Conservation (phyloP, 2,113 vertebrate genomes). For the Lutjanus erythropterus region DNA sequence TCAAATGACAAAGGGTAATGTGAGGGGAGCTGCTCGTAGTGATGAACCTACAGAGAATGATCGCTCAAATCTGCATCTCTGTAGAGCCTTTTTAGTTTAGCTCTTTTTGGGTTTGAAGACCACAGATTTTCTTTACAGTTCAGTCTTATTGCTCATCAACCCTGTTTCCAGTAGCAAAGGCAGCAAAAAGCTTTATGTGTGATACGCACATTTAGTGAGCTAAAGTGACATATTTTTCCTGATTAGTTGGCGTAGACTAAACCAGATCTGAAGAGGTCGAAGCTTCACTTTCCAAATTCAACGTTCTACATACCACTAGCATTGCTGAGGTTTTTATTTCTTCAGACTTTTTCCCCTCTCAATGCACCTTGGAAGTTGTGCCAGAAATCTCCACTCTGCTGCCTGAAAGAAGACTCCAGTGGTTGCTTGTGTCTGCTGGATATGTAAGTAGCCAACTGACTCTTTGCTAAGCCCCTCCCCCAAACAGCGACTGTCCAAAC, state of each 20-base stretch:
- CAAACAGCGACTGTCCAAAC: no score
- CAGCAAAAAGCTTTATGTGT: neutral
- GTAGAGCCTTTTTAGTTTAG: neutral
- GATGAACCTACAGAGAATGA: neutral
- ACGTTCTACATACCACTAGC: no score
- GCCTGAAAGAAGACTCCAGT: neutral
- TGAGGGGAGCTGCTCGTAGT: neutral
- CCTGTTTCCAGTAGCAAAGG: neutral
- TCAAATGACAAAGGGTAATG: neutral
- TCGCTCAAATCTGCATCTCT: neutral
- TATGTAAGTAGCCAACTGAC: neutral
- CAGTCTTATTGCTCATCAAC: neutral
- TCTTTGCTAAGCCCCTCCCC: no score
- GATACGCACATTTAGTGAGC: neutral
- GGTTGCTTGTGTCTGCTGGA: conserved; percentile 4
- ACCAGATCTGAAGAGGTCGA: neutral
- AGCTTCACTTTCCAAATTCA: no score
- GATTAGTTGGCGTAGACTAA: neutral
- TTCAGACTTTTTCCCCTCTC: no score
- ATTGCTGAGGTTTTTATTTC: no score
- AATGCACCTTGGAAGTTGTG: no score
- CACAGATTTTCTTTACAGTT: neutral
- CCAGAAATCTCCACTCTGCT: no score
- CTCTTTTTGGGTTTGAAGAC: neutral
- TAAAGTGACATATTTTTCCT: neutral